These are phyloP conservation scores for Penelope pileata DNA, from an alignment of 2,113 vertebrate species.

Conservation along the genomic window DNA sequence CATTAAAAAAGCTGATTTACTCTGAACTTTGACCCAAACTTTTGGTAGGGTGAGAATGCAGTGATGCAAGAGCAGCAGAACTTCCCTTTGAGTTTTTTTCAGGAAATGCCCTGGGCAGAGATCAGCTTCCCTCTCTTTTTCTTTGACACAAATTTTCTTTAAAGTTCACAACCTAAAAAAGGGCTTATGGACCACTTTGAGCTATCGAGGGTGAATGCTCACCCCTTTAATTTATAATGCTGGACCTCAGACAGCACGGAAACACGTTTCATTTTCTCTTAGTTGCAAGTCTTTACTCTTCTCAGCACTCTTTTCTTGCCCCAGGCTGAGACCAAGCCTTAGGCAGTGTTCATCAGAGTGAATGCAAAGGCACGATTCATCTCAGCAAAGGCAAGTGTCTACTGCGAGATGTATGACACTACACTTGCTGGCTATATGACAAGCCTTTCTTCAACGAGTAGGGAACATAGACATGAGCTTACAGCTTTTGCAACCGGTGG, in stretches of 20 bases:
- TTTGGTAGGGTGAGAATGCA: neutral
- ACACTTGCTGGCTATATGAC: neutral
- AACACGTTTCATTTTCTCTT: neutral
- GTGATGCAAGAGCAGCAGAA: neutral
- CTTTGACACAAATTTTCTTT: neutral
- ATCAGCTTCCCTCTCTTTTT: neutral
- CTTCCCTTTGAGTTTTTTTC: neutral
- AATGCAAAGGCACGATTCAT: neutral
- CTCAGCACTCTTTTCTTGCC: neutral
- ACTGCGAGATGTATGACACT: neutral
- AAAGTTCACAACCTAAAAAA: neutral
- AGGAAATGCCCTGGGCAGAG: neutral
- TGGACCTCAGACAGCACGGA: neutral
- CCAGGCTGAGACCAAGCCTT: neutral
- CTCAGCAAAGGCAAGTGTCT: neutral
- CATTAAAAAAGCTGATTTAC: slow-evolving; percentile 10
- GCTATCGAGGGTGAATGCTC: neutral
- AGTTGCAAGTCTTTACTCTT: neutral
- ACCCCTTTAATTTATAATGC: neutral
- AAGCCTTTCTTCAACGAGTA: neutral
- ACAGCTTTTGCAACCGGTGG: neutral
- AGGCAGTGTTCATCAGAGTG: neutral
- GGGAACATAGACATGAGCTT: neutral
- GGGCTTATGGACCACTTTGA: neutral
- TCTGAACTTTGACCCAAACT: neutral